Evolutionary conservation across 2,888 invertebrate species (phyloP), one percentile per base, ranked within the genome.

Genomic region (Hemithea aestivaria): DNA sequence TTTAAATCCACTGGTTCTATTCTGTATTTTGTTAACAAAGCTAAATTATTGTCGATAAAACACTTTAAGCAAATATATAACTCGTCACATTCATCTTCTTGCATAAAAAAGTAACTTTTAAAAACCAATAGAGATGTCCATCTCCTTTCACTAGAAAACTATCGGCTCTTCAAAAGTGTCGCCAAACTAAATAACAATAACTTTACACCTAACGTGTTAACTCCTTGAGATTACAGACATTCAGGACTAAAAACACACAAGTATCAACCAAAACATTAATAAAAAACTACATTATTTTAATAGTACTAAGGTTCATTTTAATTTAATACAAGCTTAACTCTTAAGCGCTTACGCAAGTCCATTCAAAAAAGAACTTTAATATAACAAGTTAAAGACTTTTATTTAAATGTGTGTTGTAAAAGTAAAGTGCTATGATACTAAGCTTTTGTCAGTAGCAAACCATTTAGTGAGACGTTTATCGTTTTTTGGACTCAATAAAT

Each of bases 401-500:
- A 4, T 8, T 31, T 20, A 40, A 6, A 39, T 2, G 1, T 8
- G 5, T 44, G 23, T 6, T 22, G 12, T 5, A 6, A 10, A 21
- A 34, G 20, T 27, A 46, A 58, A 56, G 53, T 46, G 55, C 52
- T 58, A 48, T 53, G 56, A 59, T 55, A 55, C 38, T 48, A 16
- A 31, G 46, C 54, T 49, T 49, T 64, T 66, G 68, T 61, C 46
- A 57, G 53, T 42, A 53, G 45, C 58, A 58, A 56, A 56, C 53
- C 42, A 63, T 68, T 64, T 62, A 68, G 72, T 43, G 58, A 48
- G 64, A 46, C 64, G 23, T 42, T 73, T 71, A 71, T 66, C 55
- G 73, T 47, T 66, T 62, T 66, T 70, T 74, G 74, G 73, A 72
- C 71, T 61, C 60, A 63, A 83, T 85, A 85, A 85, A 85, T 85